These are phyloP conservation scores for Cerastis leucographa DNA, from an alignment of 2,888 invertebrate species.

Conservation along the genomic window DNA sequence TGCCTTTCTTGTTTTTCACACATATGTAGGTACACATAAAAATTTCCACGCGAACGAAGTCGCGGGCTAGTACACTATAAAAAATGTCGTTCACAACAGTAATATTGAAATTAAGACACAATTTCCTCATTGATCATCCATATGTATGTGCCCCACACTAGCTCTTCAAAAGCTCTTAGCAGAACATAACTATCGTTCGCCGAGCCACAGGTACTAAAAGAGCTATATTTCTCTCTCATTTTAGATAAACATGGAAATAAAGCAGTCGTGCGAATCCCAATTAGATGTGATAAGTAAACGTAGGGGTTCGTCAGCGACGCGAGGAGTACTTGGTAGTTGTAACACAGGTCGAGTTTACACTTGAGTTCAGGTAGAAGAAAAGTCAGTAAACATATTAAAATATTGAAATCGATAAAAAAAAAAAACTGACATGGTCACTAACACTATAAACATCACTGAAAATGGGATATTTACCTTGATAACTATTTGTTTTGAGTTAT, in stretches of 20 bases:
- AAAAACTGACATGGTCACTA: too few species aligned
- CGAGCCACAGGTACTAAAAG: conserved; percentile 39
- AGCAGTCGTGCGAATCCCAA: conserved; percentile 59
- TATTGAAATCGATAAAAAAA: too few species aligned
- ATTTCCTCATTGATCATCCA: not conserved
- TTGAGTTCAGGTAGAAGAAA: not conserved
- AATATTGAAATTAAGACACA: not conserved
- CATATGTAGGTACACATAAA: too few species aligned
- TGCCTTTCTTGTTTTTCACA: too few species aligned
- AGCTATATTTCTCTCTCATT: conserved; percentile 51
- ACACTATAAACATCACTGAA: too few species aligned
- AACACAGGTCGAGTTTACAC: conserved; percentile 33
- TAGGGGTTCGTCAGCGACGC: conserved; percentile 5
- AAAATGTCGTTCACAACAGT: not conserved
- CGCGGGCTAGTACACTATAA: too few species aligned
- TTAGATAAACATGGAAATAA: conserved; percentile 62
- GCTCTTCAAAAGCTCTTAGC: conserved; percentile 35
- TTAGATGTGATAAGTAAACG: conserved; percentile 57
- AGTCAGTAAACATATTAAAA: not conserved
- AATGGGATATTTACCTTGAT: too few species aligned
- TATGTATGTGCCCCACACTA: not conserved
- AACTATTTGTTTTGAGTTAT: too few species aligned
- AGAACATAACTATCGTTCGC: conserved; percentile 17
- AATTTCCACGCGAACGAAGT: too few species aligned
- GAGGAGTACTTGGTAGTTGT: conserved; percentile 20